These are phyloP conservation scores for Spinus olivaceus DNA, from an alignment of 2,797 vertebrate genomes.

Conservation along the genomic window DNA sequence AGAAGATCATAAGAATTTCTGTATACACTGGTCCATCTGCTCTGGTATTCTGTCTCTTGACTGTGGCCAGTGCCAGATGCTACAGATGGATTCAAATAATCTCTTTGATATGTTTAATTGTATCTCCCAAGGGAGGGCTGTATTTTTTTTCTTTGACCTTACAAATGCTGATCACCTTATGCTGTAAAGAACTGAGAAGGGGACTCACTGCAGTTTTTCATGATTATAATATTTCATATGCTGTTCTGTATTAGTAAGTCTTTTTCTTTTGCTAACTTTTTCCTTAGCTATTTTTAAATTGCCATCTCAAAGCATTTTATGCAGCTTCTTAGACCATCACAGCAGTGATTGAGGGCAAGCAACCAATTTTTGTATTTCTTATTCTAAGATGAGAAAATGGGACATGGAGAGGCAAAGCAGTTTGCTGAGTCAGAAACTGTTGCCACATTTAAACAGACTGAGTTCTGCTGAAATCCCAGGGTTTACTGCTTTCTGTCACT, in stretches of 20 bases:
- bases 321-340: neutral
- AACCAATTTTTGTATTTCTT: neutral
- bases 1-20: constrained; percentile 30
- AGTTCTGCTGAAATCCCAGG: neutral
- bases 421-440: constrained; percentile 28
- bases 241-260: neutral
- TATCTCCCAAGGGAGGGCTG: constrained; percentile 12
- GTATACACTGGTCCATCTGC: constrained; percentile 33
- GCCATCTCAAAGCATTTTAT: constrained; percentile 1
- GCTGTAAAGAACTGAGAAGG: neutral
- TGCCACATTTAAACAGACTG: neutral
- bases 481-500: neutral
- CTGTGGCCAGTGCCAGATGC: constrained; percentile 34
- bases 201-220: neutral
- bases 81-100: constrained; percentile 45
- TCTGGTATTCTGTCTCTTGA: constrained; percentile 20
- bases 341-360: neutral
- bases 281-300: constrained; percentile 12
- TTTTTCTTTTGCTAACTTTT: neutral
- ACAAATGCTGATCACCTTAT: neutral
- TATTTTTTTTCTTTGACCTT: constrained; percentile 5
- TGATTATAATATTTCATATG: neutral
- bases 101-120: constrained; percentile 42
- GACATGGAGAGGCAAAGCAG: neutral
- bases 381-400: constrained; percentile 9